Conservation (phyloP, 2,888 invertebrate genomes). For the Allolobophora icterica region DNA sequence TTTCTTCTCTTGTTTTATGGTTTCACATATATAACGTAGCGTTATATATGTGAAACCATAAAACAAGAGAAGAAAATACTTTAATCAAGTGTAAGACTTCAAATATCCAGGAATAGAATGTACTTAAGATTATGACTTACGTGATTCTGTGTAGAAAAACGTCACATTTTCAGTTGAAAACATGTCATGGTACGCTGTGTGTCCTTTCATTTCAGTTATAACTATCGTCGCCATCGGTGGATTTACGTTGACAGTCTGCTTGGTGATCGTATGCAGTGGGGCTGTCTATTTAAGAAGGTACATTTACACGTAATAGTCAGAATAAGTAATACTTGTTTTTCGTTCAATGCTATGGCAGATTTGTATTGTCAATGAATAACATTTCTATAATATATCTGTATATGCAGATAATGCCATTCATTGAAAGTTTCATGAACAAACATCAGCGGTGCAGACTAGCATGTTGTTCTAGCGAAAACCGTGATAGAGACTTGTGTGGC, state of each 20-base stretch:
- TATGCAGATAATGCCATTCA: no score
- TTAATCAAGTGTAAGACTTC: neutral
- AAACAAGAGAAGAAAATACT: neutral
- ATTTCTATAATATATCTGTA: no score
- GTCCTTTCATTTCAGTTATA: conserved; percentile 10
- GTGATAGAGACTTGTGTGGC: no score
- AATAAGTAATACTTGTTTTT: no score
- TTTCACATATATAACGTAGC: no score
- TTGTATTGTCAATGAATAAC: no score
- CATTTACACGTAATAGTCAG: neutral
- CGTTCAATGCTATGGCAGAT: no score
- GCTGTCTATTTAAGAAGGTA: conserved; percentile 27
- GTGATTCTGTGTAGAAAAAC: neutral
- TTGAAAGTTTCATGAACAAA: no score
- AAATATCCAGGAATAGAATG: neutral
- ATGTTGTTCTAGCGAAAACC: no score
- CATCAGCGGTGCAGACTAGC: no score
- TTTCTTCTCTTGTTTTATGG: no score
- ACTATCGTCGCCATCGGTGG: conserved; percentile 28
- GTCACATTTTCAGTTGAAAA: neutral
- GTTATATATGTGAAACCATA: neutral
- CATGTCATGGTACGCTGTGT: neutral
- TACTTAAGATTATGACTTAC: neutral
- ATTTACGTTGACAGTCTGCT: conserved; percentile 21
- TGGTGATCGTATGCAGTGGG: conserved; percentile 31